Evolutionary conservation across 1,140 invertebrate genomes (phyloP), one percentile per base, ranked within the genome.

Genomic region (Drosophila arawakana): DNA sequence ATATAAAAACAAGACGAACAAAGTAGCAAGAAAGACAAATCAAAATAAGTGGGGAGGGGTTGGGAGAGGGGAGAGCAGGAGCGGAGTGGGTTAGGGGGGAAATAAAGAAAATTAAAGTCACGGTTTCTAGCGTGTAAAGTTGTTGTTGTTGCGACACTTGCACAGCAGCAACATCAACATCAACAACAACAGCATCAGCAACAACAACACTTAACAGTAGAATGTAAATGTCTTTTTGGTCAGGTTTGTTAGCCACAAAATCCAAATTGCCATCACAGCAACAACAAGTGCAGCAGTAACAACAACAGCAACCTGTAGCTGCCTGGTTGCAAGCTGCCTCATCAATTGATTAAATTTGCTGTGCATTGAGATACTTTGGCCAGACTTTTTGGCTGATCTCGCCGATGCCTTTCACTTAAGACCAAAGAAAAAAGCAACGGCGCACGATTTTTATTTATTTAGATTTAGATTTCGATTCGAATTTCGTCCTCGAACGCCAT

Each of bases 311-410:
- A 65, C 37, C 74, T 68, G 80, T 76, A 63, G 68, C 76, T 37
- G 68, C 68, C 47, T 57, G 69, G 60, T 58, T 72, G 63, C 70
- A 55, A 65, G 59, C 78, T 80, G 84, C 83, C 83, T 88, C 84
- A 88, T 88, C 84, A 88, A 88, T 88, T 88, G 84, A 88, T 88
- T 88, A 88, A 89, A 88, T 88, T 88, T 88, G 84, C 84, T 71
- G 78, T 78, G 69, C 74, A 73, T 63, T 79, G 73, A 79, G 76
- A 79, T 79, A 79, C 76, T 79, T 79, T 72, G 68, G 80, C 79
- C 67, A 66, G 58, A 69, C 60, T 57, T 57, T 30, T 57, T 57
- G 54, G 73, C 77, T 80, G 83, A 89, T 88, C 84, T 88, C 74
- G 80, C 88, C 84, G 80, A 77, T 88, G 83, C 84, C 84, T 88